Evolutionary conservation across 2,113 vertebrate genomes (phyloP).

Genomic region (Forbesichthys agassizii): DNA sequence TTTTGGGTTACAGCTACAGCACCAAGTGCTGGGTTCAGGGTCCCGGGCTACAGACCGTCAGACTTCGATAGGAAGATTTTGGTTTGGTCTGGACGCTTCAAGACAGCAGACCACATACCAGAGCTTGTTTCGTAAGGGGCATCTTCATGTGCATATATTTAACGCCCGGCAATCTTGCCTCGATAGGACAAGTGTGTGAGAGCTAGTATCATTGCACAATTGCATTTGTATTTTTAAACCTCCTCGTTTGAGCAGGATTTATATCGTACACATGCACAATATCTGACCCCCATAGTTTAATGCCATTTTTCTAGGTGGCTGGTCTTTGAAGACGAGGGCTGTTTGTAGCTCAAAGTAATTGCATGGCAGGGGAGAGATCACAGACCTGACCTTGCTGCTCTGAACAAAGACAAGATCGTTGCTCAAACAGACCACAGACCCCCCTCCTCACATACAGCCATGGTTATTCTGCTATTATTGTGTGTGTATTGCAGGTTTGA

Average conservation of each 20-base stretch:
- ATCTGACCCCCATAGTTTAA: neutral
- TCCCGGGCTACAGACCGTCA: constrained; percentile 83
- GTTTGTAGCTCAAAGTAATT: constrained; percentile 50
- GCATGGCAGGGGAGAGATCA: constrained; percentile 38
- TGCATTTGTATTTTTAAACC: too few species aligned
- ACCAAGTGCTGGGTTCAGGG: constrained; percentile 46
- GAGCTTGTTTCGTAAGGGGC: constrained; percentile 87
- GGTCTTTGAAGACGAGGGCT: constrained; percentile 41
- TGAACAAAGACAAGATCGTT: constrained; percentile 35
- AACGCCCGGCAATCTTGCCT: constrained; percentile 25
- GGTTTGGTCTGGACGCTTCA: constrained; percentile 89
- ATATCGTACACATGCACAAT: too few species aligned
- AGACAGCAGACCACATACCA: constrained; percentile 88
- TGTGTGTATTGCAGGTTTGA: constrained; percentile 76
- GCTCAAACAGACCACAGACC: constrained; percentile 27
- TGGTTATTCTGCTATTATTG: too few species aligned
- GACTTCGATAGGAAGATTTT: constrained; percentile 83
- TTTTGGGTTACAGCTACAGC: constrained; percentile 32
- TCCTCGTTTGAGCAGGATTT: too few species aligned
- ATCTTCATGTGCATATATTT: constrained; percentile 68
- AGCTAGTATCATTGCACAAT: too few species aligned
- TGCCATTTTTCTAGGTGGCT: neutral
- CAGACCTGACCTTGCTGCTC: constrained; percentile 42
- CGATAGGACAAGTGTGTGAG: neutral
- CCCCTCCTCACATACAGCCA: neutral